Evolutionary conservation across 2,113 vertebrate genomes (phyloP).

Genomic region (Xerus inauris): DNA sequence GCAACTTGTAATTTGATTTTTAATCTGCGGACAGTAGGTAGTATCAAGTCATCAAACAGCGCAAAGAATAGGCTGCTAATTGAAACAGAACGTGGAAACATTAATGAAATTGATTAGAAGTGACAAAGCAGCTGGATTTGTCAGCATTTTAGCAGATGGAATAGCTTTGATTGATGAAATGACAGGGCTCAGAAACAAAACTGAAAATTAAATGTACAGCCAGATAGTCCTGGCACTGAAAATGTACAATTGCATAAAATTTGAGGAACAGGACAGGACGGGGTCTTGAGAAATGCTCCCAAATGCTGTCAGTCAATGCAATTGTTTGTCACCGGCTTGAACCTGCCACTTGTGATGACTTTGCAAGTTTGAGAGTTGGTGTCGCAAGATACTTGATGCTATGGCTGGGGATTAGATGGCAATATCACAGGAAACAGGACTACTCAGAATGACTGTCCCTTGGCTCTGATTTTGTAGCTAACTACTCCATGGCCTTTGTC

Average conservation of each 20-base stretch:
- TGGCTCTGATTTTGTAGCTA: not conserved
- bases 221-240: slow-evolving; percentile 41
- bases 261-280: not conserved
- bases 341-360: slow-evolving; percentile 23
- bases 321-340: slow-evolving; percentile 19
- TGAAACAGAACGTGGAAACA: slow-evolving; percentile 52
- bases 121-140: slow-evolving; percentile 71
- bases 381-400: not conserved
- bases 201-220: slow-evolving; percentile 61
- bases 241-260: not conserved
- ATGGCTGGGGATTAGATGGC: not conserved
- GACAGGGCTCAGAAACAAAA: slow-evolving; percentile 65
- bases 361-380: not conserved
- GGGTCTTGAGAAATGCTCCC: slow-evolving; percentile 7
- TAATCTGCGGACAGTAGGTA: slow-evolving; percentile 36
- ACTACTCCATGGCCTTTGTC: not conserved
- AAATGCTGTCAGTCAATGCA: not conserved
- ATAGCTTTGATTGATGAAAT: slow-evolving; percentile 70
- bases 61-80: slow-evolving; percentile 61
- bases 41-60: slow-evolving; percentile 59
- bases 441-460: not conserved
- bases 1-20: slow-evolving; percentile 59
- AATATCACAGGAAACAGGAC: not conserved
- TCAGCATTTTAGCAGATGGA: slow-evolving; percentile 73
- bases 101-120: slow-evolving; percentile 77